Evolutionary conservation across 2,888 invertebrate species (phyloP).

Genomic region (Cryptus viduatorius): DNA sequence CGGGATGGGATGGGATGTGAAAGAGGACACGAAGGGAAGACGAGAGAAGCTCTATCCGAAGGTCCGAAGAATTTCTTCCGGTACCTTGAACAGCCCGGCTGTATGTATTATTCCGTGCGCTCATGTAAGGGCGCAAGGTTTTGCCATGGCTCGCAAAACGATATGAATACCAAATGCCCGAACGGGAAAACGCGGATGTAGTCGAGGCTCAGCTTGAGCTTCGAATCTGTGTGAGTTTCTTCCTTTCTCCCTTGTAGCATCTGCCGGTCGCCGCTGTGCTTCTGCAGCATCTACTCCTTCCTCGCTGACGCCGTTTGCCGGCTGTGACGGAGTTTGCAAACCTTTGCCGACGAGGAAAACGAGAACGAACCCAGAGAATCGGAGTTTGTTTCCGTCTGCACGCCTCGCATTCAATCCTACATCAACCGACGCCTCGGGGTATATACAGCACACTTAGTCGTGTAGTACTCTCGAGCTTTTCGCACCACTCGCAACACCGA

Average conservation of each 20-base stretch:
- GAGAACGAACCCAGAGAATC: not conserved
- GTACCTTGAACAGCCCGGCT: constrained; percentile 14
- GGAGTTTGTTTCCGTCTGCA: not conserved
- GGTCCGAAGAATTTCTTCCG: constrained; percentile 46
- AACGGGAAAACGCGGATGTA: constrained; percentile 20
- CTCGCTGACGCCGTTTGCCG: not conserved
- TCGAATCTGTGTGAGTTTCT: not conserved
- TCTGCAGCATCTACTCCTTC: not conserved
- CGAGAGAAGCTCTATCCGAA: not conserved
- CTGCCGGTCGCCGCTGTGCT: not conserved
- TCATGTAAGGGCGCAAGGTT: constrained; percentile 73
- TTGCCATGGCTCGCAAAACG: constrained; percentile 72
- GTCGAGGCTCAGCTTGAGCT: constrained; percentile 17
- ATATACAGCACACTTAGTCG: not conserved
- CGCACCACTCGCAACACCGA: not conserved
- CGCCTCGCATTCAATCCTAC: not conserved
- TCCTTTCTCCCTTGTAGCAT: constrained; percentile 10
- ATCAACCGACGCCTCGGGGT: not conserved
- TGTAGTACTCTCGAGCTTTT: not conserved
- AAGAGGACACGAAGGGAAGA: not conserved
- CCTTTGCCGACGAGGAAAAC: not conserved
- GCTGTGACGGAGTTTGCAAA: not conserved
- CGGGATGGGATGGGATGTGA: constrained; percentile 12
- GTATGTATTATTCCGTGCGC: constrained; percentile 73
- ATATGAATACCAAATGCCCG: constrained; percentile 79